Base-by-base conservation (phyloP, 2,888 invertebrate species). In the Malthinus flaveolus region DNA sequence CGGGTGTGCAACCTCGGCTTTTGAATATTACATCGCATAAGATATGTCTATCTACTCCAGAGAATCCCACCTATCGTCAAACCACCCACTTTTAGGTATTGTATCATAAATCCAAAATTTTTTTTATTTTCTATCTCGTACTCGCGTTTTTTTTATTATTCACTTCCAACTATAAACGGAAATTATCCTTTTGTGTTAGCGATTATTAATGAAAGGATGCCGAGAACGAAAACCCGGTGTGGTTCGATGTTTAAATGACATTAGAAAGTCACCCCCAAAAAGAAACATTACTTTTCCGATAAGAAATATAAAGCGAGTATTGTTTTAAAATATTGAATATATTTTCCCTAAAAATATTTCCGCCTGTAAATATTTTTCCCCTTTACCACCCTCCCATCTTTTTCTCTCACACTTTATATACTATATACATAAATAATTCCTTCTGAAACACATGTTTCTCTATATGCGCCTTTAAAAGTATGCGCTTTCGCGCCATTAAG, bases 1-100 rank as follows among this genome's bases (percentile, higher is more conserved):
- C 63, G 66, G 68, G 63, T 62, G 63, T 66, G 65, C 69, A 73
- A 72, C 71, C 71, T 68, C 70, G 66, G 71, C 70, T 67, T 63
- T 56, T 70, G 69, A 71, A 72, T 72, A 71, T 72, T 71, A 68
- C 69, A 71, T 66, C 65, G 62, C 59, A 60, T 56, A 57, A 68
- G 66, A 66, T 63, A 63, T 66, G 61, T 55, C 53, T 58, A 58
- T 58, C 58, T 51, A 52, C 55, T 50, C 56, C 44, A 51, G 58
- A 60, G 58, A 49, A 54, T 54, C 53, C 56, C 56, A 35, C 53
- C 51, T 49, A 49, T 48, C 53, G 36, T 49, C 51, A 36, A 37
- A 48, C 56, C 60, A 54, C 51, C 59, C 59, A 51, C 15, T 50
- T 51, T 55, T 52, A 53, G 56, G 51, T 59, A 59, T 59, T 59